Evolutionary conservation across 2,113 vertebrate species (phyloP).

Genomic region (Gallinago media): DNA sequence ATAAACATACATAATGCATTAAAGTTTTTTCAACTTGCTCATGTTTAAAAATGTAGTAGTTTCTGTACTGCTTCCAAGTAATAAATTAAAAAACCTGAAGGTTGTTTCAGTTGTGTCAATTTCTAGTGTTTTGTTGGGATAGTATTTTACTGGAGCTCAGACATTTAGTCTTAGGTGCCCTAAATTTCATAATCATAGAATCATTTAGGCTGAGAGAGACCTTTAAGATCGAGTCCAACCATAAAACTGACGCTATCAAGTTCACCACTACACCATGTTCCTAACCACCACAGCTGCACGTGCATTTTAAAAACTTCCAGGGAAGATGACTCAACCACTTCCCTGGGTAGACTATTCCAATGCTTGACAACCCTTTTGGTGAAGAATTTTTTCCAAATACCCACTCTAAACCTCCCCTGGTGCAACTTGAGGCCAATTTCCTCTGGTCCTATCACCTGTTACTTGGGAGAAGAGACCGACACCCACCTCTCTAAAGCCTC

Average conservation of each 20-base stretch:
- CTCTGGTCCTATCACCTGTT: rapidly evolving
- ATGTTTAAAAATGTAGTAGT: neutral
- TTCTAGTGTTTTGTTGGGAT: neutral
- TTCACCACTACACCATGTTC: neutral
- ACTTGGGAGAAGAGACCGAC: rapidly evolving
- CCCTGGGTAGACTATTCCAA: neutral
- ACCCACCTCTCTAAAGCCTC: rapidly evolving
- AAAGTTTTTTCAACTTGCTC: neutral
- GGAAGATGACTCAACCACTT: neutral
- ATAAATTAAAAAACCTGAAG: neutral
- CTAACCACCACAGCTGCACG: rapidly evolving
- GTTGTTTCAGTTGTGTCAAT: neutral
- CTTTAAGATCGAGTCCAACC: rapidly evolving
- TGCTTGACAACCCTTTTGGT: rapidly evolving
- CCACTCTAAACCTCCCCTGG: neutral
- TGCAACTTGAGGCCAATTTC: neutral
- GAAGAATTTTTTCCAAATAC: neutral
- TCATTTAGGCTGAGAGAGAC: neutral
- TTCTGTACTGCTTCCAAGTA: neutral
- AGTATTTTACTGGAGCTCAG: neutral
- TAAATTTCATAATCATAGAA: neutral
- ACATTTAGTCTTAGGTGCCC: neutral
- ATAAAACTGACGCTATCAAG: neutral
- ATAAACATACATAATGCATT: neutral
- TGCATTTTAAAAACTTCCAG: neutral